Percentiles rank a stretch among this genome's conserved stretches.
Conservation (phyloP, 2,888 invertebrate genomes). For the Megaustenia siamemsis region DNA sequence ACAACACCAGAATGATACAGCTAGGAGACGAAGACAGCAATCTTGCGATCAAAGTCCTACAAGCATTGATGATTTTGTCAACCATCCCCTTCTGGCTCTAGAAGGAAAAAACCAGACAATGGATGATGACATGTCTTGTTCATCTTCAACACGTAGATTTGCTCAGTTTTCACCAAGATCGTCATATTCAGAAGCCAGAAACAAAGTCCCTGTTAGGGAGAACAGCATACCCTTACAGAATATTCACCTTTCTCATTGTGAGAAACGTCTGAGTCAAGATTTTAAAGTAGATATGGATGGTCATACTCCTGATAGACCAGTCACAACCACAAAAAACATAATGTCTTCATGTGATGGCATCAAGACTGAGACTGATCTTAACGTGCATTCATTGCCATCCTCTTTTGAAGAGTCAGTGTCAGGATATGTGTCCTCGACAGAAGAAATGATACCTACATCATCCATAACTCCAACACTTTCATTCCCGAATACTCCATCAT, state of each 20-base stretch:
- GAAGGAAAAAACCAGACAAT: constrained; percentile 7
- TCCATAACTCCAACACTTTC: not conserved
- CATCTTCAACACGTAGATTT: not conserved
- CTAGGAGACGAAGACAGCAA: constrained; percentile 25
- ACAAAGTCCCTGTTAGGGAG: not conserved
- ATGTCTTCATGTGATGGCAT: not conserved
- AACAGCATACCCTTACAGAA: constrained; percentile 2
- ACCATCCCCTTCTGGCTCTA: constrained; percentile 29
- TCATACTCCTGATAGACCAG: not conserved
- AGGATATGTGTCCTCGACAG: not conserved
- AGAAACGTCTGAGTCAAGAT: not conserved
- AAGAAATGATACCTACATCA: not conserved
- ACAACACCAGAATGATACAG: constrained; percentile 22
- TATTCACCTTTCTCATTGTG: not conserved
- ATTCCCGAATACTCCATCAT: constrained; percentile 13
- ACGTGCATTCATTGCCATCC: not conserved
- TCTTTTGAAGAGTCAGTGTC: constrained; percentile 3
- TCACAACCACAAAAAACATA: not conserved
- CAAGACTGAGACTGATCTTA: not conserved
- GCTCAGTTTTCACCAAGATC: not conserved
- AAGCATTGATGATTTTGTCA: not conserved
- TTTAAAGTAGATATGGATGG: not conserved
- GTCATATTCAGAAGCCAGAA: not conserved
- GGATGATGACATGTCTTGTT: constrained; percentile 11
- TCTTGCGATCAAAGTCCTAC: not conserved